A percentile compares a stretch with the other conserved stretches of the same genome.
Conservation (phyloP, 2,113 vertebrate genomes). For the Melanerpes aurifrons region DNA sequence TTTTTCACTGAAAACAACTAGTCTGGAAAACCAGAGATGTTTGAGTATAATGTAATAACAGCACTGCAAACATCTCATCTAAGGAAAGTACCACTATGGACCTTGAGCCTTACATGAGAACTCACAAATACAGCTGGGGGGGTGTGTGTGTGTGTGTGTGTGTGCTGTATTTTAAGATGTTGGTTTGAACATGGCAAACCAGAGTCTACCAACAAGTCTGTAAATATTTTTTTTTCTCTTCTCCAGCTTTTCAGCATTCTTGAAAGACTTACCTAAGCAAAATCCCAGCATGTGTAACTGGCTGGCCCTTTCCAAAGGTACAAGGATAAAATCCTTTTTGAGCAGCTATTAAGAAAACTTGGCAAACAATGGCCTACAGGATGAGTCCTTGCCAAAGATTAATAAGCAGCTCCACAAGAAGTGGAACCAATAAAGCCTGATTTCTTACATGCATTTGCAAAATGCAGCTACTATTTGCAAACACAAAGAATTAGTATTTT, state of each 20-base stretch:
- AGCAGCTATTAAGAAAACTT: constrained; percentile 35
- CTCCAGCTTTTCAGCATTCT: constrained; percentile 7
- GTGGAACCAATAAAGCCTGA: constrained; percentile 19
- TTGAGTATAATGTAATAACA: not conserved
- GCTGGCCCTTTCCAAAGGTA: not conserved
- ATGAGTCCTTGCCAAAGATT: constrained; percentile 44
- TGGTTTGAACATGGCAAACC: not conserved
- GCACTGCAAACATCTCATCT: not conserved
- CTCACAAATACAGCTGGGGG: not conserved
- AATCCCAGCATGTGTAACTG: not conserved
- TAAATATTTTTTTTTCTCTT: not conserved
- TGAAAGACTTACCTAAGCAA: constrained; percentile 25
- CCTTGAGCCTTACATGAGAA: not conserved
- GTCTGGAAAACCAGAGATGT: not conserved
- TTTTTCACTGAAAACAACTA: constrained; percentile 36
- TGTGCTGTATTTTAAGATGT: not conserved
- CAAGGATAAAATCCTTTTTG: constrained; percentile 31
- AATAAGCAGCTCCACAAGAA: constrained; percentile 34
- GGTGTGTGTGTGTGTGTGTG: no score
- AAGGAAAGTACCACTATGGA: not conserved
- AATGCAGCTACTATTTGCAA: constrained; percentile 18
- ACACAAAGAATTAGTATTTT: not conserved
- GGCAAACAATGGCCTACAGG: not conserved
- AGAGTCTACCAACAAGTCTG: not conserved
- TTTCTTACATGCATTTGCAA: constrained; percentile 7